phyloP scores from a whole-genome alignment of 2,888 invertebrate species.

The Diloba caeruleocephala region DNA sequence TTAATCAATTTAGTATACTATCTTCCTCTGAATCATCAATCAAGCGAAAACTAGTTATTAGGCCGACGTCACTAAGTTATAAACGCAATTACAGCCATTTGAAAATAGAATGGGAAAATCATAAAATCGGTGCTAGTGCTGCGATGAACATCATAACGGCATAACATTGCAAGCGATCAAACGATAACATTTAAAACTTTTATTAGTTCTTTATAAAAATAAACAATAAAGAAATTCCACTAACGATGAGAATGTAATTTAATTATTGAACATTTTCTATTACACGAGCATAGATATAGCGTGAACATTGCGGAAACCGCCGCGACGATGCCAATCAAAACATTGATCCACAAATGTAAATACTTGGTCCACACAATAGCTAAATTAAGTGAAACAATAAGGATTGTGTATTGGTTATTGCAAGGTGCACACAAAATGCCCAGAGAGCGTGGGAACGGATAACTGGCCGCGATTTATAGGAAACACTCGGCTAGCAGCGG shows the following conservation, averaged over 20 bases:
- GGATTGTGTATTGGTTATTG: slow-evolving; percentile 85
- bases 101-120: slow-evolving; percentile 65
- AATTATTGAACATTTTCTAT: slow-evolving; percentile 44
- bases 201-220: slow-evolving; percentile 43
- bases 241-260: slow-evolving; percentile 49
- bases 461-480: slow-evolving; percentile 75
- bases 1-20: slow-evolving; percentile 77
- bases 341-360: slow-evolving; percentile 79
- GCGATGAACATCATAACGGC: slow-evolving; percentile 43
- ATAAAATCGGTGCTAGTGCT: slow-evolving; percentile 50
- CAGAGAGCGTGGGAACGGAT: slow-evolving; percentile 83
- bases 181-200: slow-evolving; percentile 42
- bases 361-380: slow-evolving; percentile 83
- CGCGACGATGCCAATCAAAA: slow-evolving; percentile 61
- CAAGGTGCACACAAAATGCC: slow-evolving; percentile 80
- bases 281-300: slow-evolving; percentile 28
- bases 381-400: slow-evolving; percentile 87
- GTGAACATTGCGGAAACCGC: slow-evolving; percentile 37
- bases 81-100: slow-evolving; percentile 65
- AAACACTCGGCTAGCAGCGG: slow-evolving; percentile 70
- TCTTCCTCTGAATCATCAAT: slow-evolving; percentile 77
- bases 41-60: slow-evolving; percentile 77
- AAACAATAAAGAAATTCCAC: slow-evolving; percentile 45
- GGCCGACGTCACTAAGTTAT: slow-evolving; percentile 67
- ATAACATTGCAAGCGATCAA: slow-evolving; percentile 37